A percentile compares a stretch with the other conserved stretches of the same genome.
Evolutionary conservation across 37 sponge, comb jelly and placozoan genomes (phyloP).

Genomic region (Diacarnus erythraeanus): DNA sequence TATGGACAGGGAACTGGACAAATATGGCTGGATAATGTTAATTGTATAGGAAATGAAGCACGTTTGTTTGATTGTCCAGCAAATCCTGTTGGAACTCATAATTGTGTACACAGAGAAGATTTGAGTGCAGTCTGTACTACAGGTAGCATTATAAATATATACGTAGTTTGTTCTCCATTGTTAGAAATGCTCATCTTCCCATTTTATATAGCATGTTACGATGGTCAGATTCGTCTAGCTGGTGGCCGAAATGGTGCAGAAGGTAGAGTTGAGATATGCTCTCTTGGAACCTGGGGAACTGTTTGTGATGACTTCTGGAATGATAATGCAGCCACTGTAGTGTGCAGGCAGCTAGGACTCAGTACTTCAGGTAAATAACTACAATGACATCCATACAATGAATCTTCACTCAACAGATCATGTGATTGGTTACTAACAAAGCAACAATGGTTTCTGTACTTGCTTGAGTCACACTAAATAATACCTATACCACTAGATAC

Average conservation of each 20-base stretch:
- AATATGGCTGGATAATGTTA: conserved; percentile 16
- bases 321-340: background rate
- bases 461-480: background rate
- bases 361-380: background rate
- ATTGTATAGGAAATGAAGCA: conserved; percentile 22
- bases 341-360: conserved; percentile 1
- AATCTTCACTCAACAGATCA: background rate
- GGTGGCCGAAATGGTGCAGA: background rate
- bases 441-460: too few species aligned
- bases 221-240: background rate
- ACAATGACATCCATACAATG: background rate
- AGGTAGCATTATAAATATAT: background rate
- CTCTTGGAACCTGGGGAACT: background rate
- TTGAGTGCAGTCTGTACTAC: conserved; percentile 19
- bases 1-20: conserved; percentile 12
- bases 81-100: background rate
- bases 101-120: conserved; percentile 39
- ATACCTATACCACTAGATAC: too few species aligned
- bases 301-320: background rate
- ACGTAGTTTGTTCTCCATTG: background rate
- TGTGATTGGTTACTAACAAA: too few species aligned
- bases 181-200: too few species aligned
- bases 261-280: conserved; percentile 1
- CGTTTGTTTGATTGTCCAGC: background rate
- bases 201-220: background rate